Evolutionary conservation across 2,888 invertebrate species (phyloP), one percentile per base, ranked within the genome.

Genomic region (Melanotus villosus): DNA sequence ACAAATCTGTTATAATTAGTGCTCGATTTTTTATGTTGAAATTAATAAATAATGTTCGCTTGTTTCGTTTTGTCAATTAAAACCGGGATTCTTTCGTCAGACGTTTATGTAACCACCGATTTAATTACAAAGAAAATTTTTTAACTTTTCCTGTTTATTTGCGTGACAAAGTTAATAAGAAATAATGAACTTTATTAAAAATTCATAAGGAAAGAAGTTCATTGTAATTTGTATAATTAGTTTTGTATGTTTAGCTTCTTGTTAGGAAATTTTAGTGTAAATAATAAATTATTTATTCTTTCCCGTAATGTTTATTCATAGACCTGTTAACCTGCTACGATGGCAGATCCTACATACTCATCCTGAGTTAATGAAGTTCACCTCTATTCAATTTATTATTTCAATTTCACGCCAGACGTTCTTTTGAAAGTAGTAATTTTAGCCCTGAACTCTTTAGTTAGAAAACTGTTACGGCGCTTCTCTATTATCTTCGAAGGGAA

Each of bases 1-100:
- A 75, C 72, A 72, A 70, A 75, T 73, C 72, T 67, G 68, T 72
- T 69, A 71, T 72, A 75, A 75, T 75, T 73, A 75, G 63, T 36
- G 64, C 62, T 54, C 34, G 45, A 38, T 68, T 65, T 68, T 71
- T 65, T 19, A 18, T 6, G 26, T 14, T 59, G 41, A 52, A 66
- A 64, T 67, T 70, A 70, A 67, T 67, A 70, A 70, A 59, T 59
- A 59, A 60, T 9, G 45, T 1, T 18, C 14, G 6, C 1, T 10
- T 9, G 16, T 14, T 26, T 32, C 32, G 30, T 32, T 56, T 54
- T 64, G 36, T 64, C 47, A 47, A 41, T 41, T 41, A n/a, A 34
- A 34, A 19, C 18, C 3, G 47, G 19, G 19, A 1, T 9, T 18
- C 23, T 47, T 47, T 47, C 32, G 32, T 52, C 18, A n/a, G n/a